Percentiles rank a stretch among this genome's conserved stretches.
These are phyloP conservation scores for Noturus placidus DNA, from an alignment of 2,113 vertebrate genomes.

Conservation along the genomic window DNA sequence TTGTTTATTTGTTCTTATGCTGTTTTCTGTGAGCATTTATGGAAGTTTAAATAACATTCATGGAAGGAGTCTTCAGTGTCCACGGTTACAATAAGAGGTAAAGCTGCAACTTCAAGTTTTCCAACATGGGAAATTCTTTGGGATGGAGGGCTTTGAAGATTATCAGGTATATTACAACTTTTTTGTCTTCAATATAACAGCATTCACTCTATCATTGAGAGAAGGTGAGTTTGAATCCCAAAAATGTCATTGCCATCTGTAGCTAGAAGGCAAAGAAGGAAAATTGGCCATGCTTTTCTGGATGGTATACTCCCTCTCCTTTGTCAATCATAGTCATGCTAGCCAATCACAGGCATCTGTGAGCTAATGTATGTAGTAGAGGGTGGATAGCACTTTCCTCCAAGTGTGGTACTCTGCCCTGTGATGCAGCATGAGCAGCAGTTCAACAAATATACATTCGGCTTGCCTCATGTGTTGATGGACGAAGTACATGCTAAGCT, in stretches of 20 bases:
- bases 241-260: background rate
- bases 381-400: background rate
- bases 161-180: background rate
- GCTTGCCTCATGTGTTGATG: background rate
- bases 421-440: background rate
- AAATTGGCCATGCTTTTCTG: background rate
- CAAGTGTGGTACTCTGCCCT: background rate
- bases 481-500: background rate
- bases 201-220: background rate
- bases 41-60: background rate
- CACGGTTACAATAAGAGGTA: background rate
- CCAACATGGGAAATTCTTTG: background rate
- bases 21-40: background rate
- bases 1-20: background rate
- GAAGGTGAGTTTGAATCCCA: background rate
- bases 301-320: background rate
- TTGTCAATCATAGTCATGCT: background rate
- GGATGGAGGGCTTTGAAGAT: background rate
- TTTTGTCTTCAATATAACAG: background rate
- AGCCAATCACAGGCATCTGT: background rate
- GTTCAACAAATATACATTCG: background rate
- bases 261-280: background rate
- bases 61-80: background rate
- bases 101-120: background rate
- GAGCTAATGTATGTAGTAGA: background rate